Evolutionary conservation across 2,888 invertebrate species (phyloP), one percentile per base, ranked within the genome.

Genomic region (Acleris laterana): DNA sequence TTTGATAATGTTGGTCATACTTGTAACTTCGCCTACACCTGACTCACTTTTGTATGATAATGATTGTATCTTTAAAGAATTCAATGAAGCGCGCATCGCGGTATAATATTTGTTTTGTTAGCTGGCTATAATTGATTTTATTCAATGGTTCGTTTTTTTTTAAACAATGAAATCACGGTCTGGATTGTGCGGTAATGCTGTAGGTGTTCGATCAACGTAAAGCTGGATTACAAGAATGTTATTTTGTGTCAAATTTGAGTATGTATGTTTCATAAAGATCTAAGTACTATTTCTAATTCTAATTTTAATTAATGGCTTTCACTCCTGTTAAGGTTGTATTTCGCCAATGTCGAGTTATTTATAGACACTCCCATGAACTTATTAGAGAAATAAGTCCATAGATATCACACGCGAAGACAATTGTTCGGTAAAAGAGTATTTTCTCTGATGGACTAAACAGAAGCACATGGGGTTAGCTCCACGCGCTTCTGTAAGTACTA

Each of bases 131-230:
- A 53, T n/a, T 60, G 50, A 20, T 61, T 61, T 61, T 28, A 61
- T 66, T 56, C 61, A 66, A 61, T 56, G 44, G 56, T n/a, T 46
- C 17, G 38, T 44, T 61, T 57, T 32, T 63, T n/a, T 66, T 61
- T 51, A 66, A 66, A 66, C 65, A 66, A 46, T 65, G 60, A 56
- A 60, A 60, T 56, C 60, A 65, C 44, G 53, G 55, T 28, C 42
- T 32, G 25, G 59, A 46, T 48, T 50, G 50, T 57, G 28, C 46
- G 57, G 57, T 25, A 51, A 22, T 57, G 28, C 38, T 28, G 63
- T 57, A 55, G 55, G 50, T 44, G 50, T 55, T 22, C 42, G 19
- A 9, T 20, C 55, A 55, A 55, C 55, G 55, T 20, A 22, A 42
- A 42, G 19, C 55, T 44, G 9, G 20, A 19, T 55, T 55, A 20